Evolutionary conservation across 2,888 invertebrate genomes (phyloP).

Genomic region (Scotopteryx bipunctaria): DNA sequence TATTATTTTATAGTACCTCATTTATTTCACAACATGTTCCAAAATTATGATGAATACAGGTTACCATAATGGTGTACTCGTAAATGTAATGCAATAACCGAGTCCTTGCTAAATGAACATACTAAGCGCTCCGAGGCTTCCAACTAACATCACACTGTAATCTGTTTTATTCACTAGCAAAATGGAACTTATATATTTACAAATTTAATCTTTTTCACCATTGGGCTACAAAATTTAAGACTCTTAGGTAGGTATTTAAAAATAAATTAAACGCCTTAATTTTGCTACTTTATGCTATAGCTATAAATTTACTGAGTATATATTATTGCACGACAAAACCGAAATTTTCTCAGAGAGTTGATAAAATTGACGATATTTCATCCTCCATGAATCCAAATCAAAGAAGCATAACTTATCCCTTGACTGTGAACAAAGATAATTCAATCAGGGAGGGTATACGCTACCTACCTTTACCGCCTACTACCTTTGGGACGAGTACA

Average conservation of each 20-base stretch:
- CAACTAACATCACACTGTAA: conserved; percentile 3
- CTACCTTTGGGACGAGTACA: conserved; percentile 26
- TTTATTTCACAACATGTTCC: too few species aligned
- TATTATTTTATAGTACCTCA: too few species aligned
- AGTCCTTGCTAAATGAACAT: conserved; percentile 9
- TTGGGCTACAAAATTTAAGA: too few species aligned
- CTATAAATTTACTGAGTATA: too few species aligned
- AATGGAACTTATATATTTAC: too few species aligned
- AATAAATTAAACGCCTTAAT: too few species aligned
- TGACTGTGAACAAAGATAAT: conserved; percentile 50
- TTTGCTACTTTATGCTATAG: too few species aligned
- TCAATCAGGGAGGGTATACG: conserved; percentile 47
- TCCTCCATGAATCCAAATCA: conserved; percentile 44
- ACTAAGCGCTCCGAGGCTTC: conserved; percentile 5
- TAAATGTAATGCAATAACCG: conserved; percentile 8
- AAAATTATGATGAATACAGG: too few species aligned
- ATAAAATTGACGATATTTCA: conserved; percentile 39
- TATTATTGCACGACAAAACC: too few species aligned
- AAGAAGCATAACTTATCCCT: conserved; percentile 50
- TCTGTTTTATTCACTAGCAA: not conserved
- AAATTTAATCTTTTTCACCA: too few species aligned
- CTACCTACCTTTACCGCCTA: too few species aligned
- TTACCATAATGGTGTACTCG: not conserved
- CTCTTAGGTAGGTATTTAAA: too few species aligned
- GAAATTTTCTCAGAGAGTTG: conserved; percentile 17